Conservation (phyloP, 2,888 invertebrate species). For the Venusia cambrica region DNA sequence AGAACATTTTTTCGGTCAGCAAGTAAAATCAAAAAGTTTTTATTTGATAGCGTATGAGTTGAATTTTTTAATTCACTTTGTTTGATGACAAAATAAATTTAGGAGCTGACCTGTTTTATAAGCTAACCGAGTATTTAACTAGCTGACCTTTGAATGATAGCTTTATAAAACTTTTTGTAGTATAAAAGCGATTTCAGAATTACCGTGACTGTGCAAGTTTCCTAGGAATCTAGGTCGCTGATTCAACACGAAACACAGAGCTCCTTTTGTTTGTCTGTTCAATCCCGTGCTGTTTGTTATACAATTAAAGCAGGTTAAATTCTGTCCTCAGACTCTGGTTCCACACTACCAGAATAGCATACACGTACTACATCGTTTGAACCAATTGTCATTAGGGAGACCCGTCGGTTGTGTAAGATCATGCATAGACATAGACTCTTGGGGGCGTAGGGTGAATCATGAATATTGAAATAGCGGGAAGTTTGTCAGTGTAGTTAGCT, state of each 20-base stretch:
- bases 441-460: conserved; percentile 1
- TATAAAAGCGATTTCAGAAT: too few relatives aligned
- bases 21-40: too few relatives aligned
- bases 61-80: too few relatives aligned
- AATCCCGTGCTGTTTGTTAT: conserved; percentile 49
- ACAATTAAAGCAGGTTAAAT: conserved; percentile 53
- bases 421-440: conserved; percentile 2
- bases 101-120: too few relatives aligned
- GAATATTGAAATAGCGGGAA: conserved; percentile 12
- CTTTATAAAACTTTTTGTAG: too few relatives aligned
- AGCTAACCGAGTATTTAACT: too few relatives aligned
- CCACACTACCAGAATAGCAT: conserved; percentile 29
- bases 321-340: conserved; percentile 31
- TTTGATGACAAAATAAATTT: too few relatives aligned
- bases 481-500: too few relatives aligned
- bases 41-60: too few relatives aligned
- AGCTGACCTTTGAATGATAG: too few relatives aligned
- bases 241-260: conserved; percentile 44
- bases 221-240: conserved; percentile 41
- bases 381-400: conserved; percentile 25
- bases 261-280: conserved; percentile 48
- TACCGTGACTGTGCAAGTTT: too few relatives aligned
- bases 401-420: conserved; percentile 3
- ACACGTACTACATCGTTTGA: conserved; percentile 26
- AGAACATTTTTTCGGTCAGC: too few relatives aligned